A percentile compares a stretch with the other conserved stretches of the same genome.
phyloP scores from a whole-genome alignment of 2,797 vertebrate genomes.

The Eremophila alpestris region DNA sequence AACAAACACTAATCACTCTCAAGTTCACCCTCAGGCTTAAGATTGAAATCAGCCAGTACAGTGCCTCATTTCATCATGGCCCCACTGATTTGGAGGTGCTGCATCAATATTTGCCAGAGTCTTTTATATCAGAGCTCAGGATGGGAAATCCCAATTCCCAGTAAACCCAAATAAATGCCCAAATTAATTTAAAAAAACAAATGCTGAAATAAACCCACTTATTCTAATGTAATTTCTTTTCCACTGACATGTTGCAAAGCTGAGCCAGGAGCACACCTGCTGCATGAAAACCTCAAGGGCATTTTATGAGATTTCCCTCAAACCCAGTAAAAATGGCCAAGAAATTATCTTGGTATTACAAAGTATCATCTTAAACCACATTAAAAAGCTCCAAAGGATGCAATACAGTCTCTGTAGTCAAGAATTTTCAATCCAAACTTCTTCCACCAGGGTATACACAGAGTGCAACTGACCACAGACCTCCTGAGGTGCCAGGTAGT shows the following conservation, averaged over 20 bases:
- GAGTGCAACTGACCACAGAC: background rate
- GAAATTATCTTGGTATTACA: background rate
- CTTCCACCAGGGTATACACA: background rate
- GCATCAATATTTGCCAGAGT: conserved; percentile 1
- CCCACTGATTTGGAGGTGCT: background rate
- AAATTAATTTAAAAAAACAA: conserved; percentile 14
- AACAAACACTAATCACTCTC: background rate
- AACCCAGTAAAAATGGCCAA: background rate
- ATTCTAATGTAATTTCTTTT: conserved; percentile 33
- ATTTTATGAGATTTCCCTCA: background rate
- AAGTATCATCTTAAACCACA: background rate
- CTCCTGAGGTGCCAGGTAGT: background rate
- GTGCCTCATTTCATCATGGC: background rate
- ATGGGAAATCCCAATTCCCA: conserved; percentile 4
- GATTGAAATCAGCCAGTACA: background rate
- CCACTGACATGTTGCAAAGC: background rate
- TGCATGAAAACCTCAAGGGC: background rate
- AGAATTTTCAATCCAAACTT: background rate
- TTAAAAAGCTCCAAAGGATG: background rate
- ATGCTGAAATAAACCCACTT: conserved; percentile 13
- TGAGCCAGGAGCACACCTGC: background rate
- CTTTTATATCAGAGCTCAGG: background rate
- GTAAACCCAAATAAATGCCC: conserved; percentile 49
- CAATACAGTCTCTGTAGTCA: background rate
- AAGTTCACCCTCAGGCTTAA: background rate